Evolutionary conservation across 1,140 invertebrate genomes (phyloP).

Genomic region (Centruroides sculpturatus): DNA sequence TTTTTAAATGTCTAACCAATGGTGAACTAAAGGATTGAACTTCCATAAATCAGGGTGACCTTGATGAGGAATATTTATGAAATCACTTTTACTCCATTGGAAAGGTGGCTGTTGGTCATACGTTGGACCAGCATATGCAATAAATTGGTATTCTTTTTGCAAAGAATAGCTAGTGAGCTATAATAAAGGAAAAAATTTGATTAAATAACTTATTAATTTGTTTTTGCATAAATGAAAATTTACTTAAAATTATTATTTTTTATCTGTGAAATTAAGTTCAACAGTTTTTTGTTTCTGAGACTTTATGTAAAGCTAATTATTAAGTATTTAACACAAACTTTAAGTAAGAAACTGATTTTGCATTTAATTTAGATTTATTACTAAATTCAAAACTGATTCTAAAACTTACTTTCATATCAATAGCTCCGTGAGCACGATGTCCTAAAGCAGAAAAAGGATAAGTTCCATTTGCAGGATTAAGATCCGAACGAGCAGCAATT

Average conservation of each 20-base stretch:
- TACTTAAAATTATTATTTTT: no score
- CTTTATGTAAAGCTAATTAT: no score
- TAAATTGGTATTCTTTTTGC: slow-evolving; percentile 35
- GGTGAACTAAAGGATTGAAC: slow-evolving; percentile 41
- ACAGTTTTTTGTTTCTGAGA: no score
- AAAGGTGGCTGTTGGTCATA: slow-evolving; percentile 47
- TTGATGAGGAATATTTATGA: slow-evolving; percentile 42
- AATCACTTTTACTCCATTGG: slow-evolving; percentile 52
- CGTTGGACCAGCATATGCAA: slow-evolving; percentile 43
- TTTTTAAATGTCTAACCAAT: slow-evolving; percentile 24
- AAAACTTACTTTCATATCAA: slow-evolving; percentile 42
- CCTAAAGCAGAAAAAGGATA: slow-evolving; percentile 47
- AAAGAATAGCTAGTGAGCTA: slow-evolving; percentile 31
- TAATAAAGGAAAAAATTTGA: slow-evolving; percentile 7
- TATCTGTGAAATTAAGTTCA: no score
- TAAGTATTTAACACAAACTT: no score
- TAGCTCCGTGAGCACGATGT: slow-evolving; percentile 47
- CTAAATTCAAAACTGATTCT: background rate
- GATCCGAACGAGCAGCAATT: slow-evolving; percentile 51
- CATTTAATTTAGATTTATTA: background rate
- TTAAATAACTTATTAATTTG: background rate
- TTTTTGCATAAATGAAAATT: no score
- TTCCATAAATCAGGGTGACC: slow-evolving; percentile 63
- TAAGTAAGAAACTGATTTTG: no score
- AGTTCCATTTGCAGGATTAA: slow-evolving; percentile 48